Evolutionary conservation across 2,113 vertebrate genomes (phyloP).

Genomic region (Melanerpes aurifrons): DNA sequence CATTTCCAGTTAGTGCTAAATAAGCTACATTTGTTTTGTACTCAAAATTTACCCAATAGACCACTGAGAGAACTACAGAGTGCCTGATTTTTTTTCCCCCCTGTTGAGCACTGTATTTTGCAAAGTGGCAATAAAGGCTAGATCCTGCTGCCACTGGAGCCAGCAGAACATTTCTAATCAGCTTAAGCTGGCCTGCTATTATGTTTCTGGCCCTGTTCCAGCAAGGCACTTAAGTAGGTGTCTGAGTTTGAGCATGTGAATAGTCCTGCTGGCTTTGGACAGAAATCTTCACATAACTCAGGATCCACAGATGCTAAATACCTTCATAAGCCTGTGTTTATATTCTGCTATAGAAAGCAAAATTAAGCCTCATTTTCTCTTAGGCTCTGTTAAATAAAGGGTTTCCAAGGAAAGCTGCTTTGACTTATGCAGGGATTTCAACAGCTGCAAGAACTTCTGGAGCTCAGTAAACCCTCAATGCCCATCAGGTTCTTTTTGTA

Average conservation of each 20-base stretch:
- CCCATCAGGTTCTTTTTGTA: background rate
- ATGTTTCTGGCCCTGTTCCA: slow-evolving; percentile 35
- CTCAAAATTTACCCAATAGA: background rate
- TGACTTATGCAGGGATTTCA: background rate
- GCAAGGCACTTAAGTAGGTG: slow-evolving; percentile 44
- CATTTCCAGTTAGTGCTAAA: background rate
- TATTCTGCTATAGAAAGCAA: background rate
- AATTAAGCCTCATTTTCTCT: background rate
- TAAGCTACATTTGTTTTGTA: background rate
- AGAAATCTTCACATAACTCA: background rate
- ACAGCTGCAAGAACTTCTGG: background rate
- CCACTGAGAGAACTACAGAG: background rate
- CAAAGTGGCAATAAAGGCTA: slow-evolving; percentile 15
- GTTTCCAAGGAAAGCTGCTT: background rate
- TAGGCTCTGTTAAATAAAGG: background rate
- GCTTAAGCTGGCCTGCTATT: background rate
- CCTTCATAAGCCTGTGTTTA: background rate
- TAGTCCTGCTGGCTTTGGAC: background rate
- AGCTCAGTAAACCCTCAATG: background rate
- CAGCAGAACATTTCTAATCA: slow-evolving; percentile 35
- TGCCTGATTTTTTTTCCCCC: background rate
- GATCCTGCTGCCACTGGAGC: background rate
- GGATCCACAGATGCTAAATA: background rate
- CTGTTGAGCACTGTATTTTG: background rate
- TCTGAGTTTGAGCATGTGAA: background rate